phyloP scores from a whole-genome alignment of 2,113 vertebrate genomes.

The Petroica traversi region DNA sequence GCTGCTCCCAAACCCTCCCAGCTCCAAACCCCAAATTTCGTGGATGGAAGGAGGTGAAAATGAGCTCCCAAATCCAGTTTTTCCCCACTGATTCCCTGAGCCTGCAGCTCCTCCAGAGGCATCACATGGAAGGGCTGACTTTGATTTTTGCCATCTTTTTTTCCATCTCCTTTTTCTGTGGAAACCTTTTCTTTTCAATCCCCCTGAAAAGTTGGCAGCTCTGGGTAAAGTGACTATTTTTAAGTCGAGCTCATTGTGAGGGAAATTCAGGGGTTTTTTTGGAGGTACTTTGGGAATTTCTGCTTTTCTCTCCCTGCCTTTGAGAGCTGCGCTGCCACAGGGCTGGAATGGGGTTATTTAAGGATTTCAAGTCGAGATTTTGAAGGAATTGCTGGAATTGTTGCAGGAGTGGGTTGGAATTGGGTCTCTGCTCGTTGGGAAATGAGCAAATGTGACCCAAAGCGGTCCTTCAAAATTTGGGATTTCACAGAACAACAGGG shows the following conservation, averaged over 20 bases:
- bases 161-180: neutral
- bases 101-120: neutral
- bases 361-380: neutral
- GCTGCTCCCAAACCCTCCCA: neutral
- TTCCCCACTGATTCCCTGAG: neutral
- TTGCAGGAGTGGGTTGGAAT: neutral
- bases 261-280: neutral
- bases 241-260: neutral
- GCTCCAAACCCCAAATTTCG: neutral
- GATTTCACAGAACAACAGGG: neutral
- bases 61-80: neutral
- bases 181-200: neutral
- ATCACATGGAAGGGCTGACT: neutral
- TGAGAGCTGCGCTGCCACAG: neutral
- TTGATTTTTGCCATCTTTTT: constrained; percentile 30
- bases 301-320: neutral
- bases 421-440: neutral
- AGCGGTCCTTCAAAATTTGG: neutral
- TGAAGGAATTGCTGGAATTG: neutral
- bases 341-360: neutral
- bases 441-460: accelerated
- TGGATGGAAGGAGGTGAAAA: neutral
- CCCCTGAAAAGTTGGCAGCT: neutral
- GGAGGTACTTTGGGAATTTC: neutral
- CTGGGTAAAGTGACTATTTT: neutral